Evolutionary conservation across 2,888 invertebrate genomes (phyloP), one percentile per base, ranked within the genome.

Genomic region (Halictus ligatus): DNA sequence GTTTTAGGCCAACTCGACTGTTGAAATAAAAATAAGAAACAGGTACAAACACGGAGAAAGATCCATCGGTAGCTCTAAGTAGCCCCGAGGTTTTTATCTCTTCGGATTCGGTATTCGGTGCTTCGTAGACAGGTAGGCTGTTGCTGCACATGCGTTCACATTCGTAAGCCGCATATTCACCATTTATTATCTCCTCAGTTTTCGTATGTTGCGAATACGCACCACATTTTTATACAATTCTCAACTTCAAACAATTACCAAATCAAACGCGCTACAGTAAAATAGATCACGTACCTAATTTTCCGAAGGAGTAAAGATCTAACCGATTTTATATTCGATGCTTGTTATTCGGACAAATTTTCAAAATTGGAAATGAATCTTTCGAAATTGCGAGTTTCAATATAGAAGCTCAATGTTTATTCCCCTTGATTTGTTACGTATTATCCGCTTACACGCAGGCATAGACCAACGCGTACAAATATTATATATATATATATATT

Each of bases 11-110:
- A 90, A 77, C 85, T 83, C 85, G 81, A 87, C 81, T 85, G 84
- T 82, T 81, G 74, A 89, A 89, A 91, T 81, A 88, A 90, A 91
- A 92, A 91, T 90, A 92, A 91, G 88, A 84, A 89, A 90, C 87
- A 84, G 80, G 81, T 90, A 92, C 92, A 93, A 93, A 93, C 92
- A 93, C 91, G 86, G 88, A 86, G 86, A 91, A 88, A 88, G 88
- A 91, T 92, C 92, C 93, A 93, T 93, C 91, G 92, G 90, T 90
- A 90, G 84, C 81, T 89, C 87, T 84, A 81, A 78, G 81, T 48
- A 83, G 81, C 84, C 71, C 90, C 85, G 87, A 89, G 85, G 87
- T 92, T 89, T 89, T 88, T 84, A 87, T 91, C 87, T 87, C 86
- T 83, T 74, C 84, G 81, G 84, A 88, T 84, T 90, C 83, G 69